phyloP scores from a whole-genome alignment of 2,888 invertebrate genomes.

The Chymomyza amoena region DNA sequence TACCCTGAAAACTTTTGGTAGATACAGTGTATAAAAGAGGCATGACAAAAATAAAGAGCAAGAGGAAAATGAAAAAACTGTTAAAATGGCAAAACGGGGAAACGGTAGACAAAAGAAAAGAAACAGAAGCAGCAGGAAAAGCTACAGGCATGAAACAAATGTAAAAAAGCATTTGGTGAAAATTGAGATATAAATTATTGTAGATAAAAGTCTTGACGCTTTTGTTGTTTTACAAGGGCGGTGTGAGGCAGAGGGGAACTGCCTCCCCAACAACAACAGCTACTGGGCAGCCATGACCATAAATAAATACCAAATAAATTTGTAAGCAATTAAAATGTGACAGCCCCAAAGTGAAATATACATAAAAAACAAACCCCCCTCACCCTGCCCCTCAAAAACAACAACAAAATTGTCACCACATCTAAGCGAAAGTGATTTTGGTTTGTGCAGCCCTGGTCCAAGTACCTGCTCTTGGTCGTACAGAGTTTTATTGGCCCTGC shows the following conservation, averaged over 20 bases:
- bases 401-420: slow-evolving; percentile 27
- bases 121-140: background rate
- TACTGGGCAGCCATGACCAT: background rate
- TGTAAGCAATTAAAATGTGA: slow-evolving; percentile 44
- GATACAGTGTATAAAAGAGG: background rate
- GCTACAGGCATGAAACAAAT: background rate
- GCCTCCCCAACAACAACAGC: slow-evolving; percentile 7
- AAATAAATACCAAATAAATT: slow-evolving; percentile 17
- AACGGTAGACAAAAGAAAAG: background rate
- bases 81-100: slow-evolving; percentile 24
- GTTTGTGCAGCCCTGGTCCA: background rate
- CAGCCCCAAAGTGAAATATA: background rate
- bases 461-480: background rate
- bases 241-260: too few species aligned
- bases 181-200: background rate
- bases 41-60: slow-evolving; percentile 17
- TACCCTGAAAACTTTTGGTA: too few species aligned
- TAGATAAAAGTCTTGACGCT: background rate
- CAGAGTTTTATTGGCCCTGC: slow-evolving; percentile 12
- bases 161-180: background rate
- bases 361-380: background rate
- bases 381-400: slow-evolving; percentile 36
- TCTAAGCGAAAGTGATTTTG: slow-evolving; percentile 30
- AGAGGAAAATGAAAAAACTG: background rate
- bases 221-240: background rate